phyloP scores from a whole-genome alignment of 2,113 vertebrate genomes.

The Hyperopisus bebe region DNA sequence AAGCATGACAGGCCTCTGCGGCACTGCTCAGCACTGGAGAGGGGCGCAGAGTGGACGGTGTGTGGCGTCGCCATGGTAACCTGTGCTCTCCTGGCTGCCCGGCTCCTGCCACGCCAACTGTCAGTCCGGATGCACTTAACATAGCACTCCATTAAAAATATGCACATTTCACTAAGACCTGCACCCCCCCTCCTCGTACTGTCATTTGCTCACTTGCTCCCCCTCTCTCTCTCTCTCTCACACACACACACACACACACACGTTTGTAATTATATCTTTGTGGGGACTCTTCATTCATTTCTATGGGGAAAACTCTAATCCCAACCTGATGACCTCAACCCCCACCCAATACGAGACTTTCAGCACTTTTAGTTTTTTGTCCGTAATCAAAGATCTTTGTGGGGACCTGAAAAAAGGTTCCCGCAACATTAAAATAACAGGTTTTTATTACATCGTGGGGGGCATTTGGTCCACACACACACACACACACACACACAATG shows the following conservation, averaged over 20 bases:
- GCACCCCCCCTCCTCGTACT: background rate
- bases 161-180: background rate
- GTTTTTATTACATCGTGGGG: background rate
- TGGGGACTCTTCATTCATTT: background rate
- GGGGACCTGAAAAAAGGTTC: no score
- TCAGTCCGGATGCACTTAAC: background rate
- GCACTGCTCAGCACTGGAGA: background rate
- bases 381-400: background rate
- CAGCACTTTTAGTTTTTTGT: background rate
- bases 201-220: background rate
- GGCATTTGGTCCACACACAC: background rate
- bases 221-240: background rate
- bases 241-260: background rate
- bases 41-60: background rate
- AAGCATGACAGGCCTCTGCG: background rate
- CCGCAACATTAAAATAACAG: no score
- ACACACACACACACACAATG: background rate
- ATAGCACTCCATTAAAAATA: background rate
- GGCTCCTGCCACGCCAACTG: background rate
- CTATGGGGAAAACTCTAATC: background rate
- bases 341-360: background rate
- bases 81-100: background rate
- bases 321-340: background rate
- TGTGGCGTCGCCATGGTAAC: slow-evolving; percentile 32
- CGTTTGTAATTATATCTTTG: background rate